These are phyloP conservation scores for Odontesthes bonariensis DNA, from an alignment of 2,113 vertebrate species.

Conservation along the genomic window DNA sequence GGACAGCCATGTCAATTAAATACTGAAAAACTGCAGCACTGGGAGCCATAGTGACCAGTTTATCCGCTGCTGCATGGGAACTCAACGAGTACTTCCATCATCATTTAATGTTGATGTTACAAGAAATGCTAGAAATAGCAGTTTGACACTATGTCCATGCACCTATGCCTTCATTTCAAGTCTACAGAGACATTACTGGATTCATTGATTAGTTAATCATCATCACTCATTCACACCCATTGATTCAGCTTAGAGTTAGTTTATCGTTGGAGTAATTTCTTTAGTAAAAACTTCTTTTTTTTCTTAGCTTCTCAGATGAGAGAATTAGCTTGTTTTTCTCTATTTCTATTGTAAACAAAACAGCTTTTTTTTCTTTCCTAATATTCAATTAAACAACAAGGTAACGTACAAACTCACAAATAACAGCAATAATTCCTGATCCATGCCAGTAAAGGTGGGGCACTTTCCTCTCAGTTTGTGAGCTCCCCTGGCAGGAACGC, in stretches of 20 bases:
- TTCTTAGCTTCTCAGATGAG: neutral
- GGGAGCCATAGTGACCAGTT: constrained; percentile 75
- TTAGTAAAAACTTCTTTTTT: neutral
- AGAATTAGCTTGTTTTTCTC: neutral
- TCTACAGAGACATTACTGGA: neutral
- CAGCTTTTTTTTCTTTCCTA: neutral
- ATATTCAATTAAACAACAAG: neutral
- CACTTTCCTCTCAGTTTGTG: constrained; percentile 5
- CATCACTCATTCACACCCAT: neutral
- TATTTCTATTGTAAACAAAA: neutral
- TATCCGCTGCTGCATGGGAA: constrained; percentile 49
- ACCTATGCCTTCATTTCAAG: constrained; percentile 10
- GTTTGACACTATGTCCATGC: constrained; percentile 31
- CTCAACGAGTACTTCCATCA: constrained; percentile 46
- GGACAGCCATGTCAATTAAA: constrained; percentile 83
- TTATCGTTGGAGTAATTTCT: no score
- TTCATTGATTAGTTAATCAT: neutral
- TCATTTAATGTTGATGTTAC: constrained; percentile 35
- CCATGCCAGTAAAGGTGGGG: neutral
- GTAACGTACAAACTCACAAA: neutral
- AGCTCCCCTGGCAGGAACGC: neutral
- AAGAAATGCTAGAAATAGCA: constrained; percentile 30
- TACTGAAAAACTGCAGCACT: constrained; percentile 81
- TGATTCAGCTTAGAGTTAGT: neutral
- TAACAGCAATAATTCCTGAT: neutral